phyloP scores from a whole-genome alignment of 1,140 invertebrate genomes.

The Pectinophora gossypiella region DNA sequence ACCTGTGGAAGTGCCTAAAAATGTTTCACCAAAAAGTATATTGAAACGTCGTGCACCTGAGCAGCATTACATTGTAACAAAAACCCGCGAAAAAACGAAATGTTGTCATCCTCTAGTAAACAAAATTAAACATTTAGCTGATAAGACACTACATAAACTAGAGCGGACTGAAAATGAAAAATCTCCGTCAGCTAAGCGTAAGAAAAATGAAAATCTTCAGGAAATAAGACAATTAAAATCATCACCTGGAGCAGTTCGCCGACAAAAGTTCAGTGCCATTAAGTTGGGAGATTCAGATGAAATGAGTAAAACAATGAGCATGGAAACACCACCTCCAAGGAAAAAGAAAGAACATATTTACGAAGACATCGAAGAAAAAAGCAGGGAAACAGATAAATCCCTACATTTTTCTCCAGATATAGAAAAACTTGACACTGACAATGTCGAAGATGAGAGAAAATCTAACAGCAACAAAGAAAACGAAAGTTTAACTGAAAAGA shows the following conservation, averaged over 20 bases:
- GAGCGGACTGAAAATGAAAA: constrained; percentile 72
- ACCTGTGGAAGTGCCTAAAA: constrained; percentile 49
- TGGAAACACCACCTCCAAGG: constrained; percentile 53
- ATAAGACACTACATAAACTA: constrained; percentile 75
- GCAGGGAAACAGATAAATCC: constrained; percentile 32
- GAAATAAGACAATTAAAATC: constrained; percentile 68
- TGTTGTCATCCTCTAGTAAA: constrained; percentile 77
- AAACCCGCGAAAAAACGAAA: constrained; percentile 71
- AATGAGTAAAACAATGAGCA: constrained; percentile 62
- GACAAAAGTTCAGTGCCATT: constrained; percentile 69
- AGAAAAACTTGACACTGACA: constrained; percentile 16
- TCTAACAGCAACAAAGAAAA: constrained; percentile 40
- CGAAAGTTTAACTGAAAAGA: constrained; percentile 51
- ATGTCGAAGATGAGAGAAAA: constrained; percentile 29
- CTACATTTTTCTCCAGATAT: constrained; percentile 33
- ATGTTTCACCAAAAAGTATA: constrained; percentile 68
- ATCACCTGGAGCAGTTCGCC: constrained; percentile 62
- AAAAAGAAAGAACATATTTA: constrained; percentile 77
- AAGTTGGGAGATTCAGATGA: constrained; percentile 64
- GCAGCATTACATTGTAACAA: constrained; percentile 44
- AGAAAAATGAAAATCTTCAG: constrained; percentile 57
- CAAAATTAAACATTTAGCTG: constrained; percentile 78
- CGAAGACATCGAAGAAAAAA: constrained; percentile 74
- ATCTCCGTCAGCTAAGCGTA: constrained; percentile 57
- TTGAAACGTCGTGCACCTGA: constrained; percentile 65